Percentiles rank a stretch among this genome's conserved stretches.
Conservation (phyloP, 2,797 vertebrate species). For the Myotis daubentonii region DNA sequence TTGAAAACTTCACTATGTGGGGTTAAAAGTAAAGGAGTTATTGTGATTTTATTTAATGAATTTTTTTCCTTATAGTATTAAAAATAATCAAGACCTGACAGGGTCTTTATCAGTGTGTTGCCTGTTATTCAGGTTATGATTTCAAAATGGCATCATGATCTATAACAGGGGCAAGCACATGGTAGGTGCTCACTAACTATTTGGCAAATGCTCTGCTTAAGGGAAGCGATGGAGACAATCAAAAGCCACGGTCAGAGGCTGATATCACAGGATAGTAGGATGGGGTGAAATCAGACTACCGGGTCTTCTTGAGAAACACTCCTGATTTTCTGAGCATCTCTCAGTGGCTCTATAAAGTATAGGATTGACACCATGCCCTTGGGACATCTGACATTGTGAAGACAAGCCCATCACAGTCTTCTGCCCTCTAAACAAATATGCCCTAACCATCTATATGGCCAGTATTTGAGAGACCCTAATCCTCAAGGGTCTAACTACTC, state of each 20-base stretch:
- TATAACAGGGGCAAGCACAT: background rate
- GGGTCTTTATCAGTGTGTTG: background rate
- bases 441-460: background rate
- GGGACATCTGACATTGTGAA: background rate
- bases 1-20: conserved; percentile 70
- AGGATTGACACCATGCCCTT: background rate
- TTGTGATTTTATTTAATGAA: conserved; percentile 14
- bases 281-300: too few relatives aligned
- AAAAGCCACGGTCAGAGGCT: background rate
- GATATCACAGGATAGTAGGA: background rate
- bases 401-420: background rate
- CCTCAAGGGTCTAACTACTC: background rate
- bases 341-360: too few relatives aligned
- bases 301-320: background rate
- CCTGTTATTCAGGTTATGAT: background rate
- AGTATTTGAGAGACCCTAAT: background rate
- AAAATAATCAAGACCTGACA: background rate
- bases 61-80: conserved; percentile 17
- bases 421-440: background rate
- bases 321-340: background rate
- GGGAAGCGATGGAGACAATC: background rate
- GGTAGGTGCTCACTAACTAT: background rate
- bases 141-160: background rate
- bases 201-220: background rate
- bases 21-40: conserved; percentile 73